Percentiles rank a stretch among this genome's conserved stretches.
Evolutionary conservation across 2,797 vertebrate genomes (phyloP).

Genomic region (Pterois miles): DNA sequence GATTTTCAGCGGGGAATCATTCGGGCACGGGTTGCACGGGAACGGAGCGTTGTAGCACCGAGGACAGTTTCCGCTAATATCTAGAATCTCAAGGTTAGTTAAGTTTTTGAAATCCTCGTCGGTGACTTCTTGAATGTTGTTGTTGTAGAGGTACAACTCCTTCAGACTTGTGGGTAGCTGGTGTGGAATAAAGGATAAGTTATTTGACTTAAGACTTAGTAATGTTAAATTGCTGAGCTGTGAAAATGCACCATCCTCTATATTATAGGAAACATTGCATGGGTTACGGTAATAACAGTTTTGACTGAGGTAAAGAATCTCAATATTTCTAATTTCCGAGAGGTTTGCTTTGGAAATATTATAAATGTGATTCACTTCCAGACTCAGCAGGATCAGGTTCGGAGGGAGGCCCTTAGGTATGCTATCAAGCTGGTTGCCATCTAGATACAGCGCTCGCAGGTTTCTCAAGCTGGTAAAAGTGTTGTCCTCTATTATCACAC

Average conservation of each 20-base stretch:
- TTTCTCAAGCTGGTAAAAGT: slow-evolving; percentile 84
- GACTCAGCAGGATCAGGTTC: slow-evolving; percentile 87
- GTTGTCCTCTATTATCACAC: slow-evolving; percentile 76
- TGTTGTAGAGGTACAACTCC: slow-evolving; percentile 94
- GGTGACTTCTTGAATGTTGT: slow-evolving; percentile 84
- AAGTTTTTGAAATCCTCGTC: slow-evolving; percentile 87
- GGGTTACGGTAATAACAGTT: slow-evolving; percentile 97
- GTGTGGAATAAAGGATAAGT: slow-evolving; percentile 87
- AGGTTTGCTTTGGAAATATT: slow-evolving; percentile 84
- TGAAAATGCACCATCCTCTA: slow-evolving; percentile 87
- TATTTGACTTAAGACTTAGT: slow-evolving; percentile 93
- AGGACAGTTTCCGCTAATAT: slow-evolving; percentile 95
- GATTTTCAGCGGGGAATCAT: slow-evolving; percentile 82
- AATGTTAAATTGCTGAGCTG: slow-evolving; percentile 85
- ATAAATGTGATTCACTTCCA: slow-evolving; percentile 92
- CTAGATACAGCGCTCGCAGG: slow-evolving; percentile 90
- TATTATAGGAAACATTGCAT: slow-evolving; percentile 88
- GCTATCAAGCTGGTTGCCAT: slow-evolving; percentile 90
- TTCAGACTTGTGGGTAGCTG: slow-evolving; percentile 86
- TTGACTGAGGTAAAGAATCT: slow-evolving; percentile 91
- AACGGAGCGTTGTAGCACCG: slow-evolving; percentile 93
- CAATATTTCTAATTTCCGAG: slow-evolving; percentile 84
- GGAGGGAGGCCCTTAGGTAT: slow-evolving; percentile 89
- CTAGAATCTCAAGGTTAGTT: slow-evolving; percentile 88
- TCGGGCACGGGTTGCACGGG: slow-evolving; percentile 89